Conservation (phyloP, 2,113 vertebrate species). For the Myrmecobius fasciatus region DNA sequence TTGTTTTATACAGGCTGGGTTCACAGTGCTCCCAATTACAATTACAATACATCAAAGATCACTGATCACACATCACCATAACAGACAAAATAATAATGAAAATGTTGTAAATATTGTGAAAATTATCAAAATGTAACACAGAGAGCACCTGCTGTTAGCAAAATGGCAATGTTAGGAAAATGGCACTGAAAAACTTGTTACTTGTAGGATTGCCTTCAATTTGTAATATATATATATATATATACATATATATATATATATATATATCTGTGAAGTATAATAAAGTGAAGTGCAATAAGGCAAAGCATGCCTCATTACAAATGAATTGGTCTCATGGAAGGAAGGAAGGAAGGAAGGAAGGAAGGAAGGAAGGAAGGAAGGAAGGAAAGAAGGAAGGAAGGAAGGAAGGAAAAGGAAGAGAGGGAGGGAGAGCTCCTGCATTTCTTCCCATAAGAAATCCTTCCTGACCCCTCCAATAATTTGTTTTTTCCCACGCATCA, state of each 20-base stretch:
- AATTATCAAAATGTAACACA: not conserved
- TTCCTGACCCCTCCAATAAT: not conserved
- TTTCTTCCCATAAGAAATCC: not conserved
- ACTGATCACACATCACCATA: not conserved
- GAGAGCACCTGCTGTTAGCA: not conserved
- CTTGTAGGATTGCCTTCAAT: not conserved
- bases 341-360: too few species aligned
- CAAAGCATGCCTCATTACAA: not conserved
- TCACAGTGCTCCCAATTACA: not conserved
- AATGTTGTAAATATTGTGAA: not conserved
- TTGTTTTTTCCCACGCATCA: not conserved
- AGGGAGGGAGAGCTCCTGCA: not conserved
- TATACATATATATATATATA: too few species aligned
- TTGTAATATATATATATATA: not conserved
- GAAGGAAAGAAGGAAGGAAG: not conserved
- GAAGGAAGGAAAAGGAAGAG: not conserved
- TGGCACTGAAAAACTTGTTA: not conserved
- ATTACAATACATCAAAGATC: not conserved
- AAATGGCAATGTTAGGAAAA: not conserved
- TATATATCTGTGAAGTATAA: not conserved
- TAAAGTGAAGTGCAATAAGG: not conserved
- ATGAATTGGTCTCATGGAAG: not conserved
- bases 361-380: not conserved
- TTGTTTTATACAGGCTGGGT: not conserved
- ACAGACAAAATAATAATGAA: too few species aligned